A percentile compares a stretch with the other conserved stretches of the same genome.
Evolutionary conservation across 2,888 invertebrate species (phyloP).

Genomic region (Physocephala rufipes): DNA sequence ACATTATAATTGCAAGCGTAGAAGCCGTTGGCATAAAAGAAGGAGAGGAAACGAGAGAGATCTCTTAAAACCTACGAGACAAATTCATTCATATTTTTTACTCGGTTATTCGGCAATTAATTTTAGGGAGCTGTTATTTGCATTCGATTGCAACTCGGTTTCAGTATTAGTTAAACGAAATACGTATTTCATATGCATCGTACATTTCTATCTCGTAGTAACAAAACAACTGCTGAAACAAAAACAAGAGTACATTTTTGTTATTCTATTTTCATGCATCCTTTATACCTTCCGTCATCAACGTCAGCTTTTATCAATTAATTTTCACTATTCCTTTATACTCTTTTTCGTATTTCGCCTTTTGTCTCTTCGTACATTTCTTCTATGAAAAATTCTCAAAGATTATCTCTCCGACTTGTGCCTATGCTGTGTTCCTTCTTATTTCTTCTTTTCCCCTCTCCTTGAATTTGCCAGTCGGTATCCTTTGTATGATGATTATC

Average conservation of each 20-base stretch:
- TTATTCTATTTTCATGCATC: slow-evolving; percentile 9
- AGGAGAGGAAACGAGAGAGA: too few relatives aligned
- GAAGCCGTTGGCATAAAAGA: too few relatives aligned
- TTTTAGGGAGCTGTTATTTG: too few relatives aligned
- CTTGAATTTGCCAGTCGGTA: not conserved
- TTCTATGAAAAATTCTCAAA: not conserved
- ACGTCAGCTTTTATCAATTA: too few relatives aligned
- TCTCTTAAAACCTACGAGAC: too few relatives aligned
- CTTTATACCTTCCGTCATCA: not conserved
- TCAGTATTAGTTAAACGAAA: too few relatives aligned
- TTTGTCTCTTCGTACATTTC: not conserved
- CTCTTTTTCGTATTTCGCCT: not conserved
- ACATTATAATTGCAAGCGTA: too few relatives aligned
- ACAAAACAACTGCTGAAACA: not conserved
- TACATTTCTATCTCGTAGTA: not conserved
- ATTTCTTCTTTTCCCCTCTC: not conserved
- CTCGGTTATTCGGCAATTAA: too few relatives aligned
- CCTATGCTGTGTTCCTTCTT: not conserved
- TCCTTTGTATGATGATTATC: not conserved
- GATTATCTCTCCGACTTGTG: not conserved
- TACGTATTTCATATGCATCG: too few relatives aligned
- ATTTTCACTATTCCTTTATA: not conserved
- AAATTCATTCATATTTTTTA: too few relatives aligned
- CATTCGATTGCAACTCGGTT: too few relatives aligned
- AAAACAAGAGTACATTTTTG: slow-evolving; percentile 13